Conservation (phyloP, 2,797 vertebrate species). For the Protosalanx chinensis region DNA sequence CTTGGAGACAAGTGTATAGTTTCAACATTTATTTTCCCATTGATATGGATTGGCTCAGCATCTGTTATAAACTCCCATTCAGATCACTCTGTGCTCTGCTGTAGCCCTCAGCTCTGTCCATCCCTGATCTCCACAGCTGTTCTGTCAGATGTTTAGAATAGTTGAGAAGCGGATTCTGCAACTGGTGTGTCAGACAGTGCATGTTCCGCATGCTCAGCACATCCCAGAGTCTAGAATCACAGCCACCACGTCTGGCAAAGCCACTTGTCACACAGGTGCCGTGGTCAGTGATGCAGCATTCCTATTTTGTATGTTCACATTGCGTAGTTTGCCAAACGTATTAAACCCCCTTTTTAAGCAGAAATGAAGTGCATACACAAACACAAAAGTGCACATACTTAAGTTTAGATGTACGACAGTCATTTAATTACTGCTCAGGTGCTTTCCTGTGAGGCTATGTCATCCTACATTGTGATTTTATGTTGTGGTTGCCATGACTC, state of each 20-base stretch:
- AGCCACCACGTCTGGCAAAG: conserved; percentile 18
- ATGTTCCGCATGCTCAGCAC: conserved; percentile 16
- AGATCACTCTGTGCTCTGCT: conserved; percentile 17
- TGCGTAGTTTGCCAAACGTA: too few species aligned
- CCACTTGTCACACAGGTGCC: conserved; percentile 43
- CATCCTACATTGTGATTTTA: background rate
- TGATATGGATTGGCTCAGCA: background rate
- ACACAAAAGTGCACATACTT: too few species aligned
- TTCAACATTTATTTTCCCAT: background rate
- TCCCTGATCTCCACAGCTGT: conserved; percentile 59
- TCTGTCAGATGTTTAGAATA: conserved; percentile 54
- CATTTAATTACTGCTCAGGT: too few species aligned
- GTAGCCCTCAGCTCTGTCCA: background rate
- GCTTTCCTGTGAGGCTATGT: background rate
- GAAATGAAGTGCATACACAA: too few species aligned
- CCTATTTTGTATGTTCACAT: background rate
- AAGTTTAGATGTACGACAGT: too few species aligned
- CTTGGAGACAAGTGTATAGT: background rate
- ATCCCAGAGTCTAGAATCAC: conserved; percentile 30
- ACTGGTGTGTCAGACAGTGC: conserved; percentile 38
- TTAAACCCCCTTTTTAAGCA: too few species aligned
- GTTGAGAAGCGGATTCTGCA: conserved; percentile 41
- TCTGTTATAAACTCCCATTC: conserved; percentile 7
- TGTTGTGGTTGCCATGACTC: background rate
- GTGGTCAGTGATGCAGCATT: background rate